phyloP scores from a whole-genome alignment of 2,113 vertebrate genomes.

The Hyperopisus bebe region DNA sequence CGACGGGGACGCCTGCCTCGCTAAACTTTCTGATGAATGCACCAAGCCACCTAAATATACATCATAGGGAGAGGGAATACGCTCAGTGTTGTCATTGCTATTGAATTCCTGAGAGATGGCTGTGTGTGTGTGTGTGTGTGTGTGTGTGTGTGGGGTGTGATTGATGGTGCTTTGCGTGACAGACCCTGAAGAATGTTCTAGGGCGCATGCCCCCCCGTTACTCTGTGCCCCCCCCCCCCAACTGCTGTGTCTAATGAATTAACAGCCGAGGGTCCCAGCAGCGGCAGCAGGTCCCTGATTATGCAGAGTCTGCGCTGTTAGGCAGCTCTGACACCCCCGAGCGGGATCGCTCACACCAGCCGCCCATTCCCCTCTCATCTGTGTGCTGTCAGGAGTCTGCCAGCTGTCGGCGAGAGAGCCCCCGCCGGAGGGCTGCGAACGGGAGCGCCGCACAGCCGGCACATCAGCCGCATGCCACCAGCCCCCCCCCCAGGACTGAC shows the following conservation, averaged over 20 bases:
- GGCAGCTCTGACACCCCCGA: not conserved
- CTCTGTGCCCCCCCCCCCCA: not conserved
- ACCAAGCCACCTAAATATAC: not conserved
- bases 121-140: not conserved
- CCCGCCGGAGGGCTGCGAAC: not conserved
- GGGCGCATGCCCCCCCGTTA: not conserved
- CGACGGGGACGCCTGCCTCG: not conserved
- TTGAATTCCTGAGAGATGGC: not conserved
- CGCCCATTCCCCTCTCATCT: not conserved
- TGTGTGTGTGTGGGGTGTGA: not conserved
- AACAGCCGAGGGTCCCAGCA: not conserved
- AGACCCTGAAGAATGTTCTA: not conserved
- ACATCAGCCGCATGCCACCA: not conserved
- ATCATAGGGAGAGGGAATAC: conserved; percentile 29
- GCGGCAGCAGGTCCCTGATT: not conserved
- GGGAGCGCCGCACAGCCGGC: not conserved
- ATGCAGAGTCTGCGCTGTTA: not conserved
- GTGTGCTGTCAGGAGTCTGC: conserved; percentile 2
- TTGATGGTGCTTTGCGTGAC: not conserved
- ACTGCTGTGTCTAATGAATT: conserved; percentile 3
- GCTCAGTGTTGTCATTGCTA: not conserved
- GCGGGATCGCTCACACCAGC: not conserved
- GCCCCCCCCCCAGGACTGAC: not conserved
- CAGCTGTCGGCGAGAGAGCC: not conserved
- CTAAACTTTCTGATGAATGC: not conserved